Evolutionary conservation across 2,113 vertebrate species (phyloP), one percentile per base, ranked within the genome.

Genomic region (Pitta sordida): DNA sequence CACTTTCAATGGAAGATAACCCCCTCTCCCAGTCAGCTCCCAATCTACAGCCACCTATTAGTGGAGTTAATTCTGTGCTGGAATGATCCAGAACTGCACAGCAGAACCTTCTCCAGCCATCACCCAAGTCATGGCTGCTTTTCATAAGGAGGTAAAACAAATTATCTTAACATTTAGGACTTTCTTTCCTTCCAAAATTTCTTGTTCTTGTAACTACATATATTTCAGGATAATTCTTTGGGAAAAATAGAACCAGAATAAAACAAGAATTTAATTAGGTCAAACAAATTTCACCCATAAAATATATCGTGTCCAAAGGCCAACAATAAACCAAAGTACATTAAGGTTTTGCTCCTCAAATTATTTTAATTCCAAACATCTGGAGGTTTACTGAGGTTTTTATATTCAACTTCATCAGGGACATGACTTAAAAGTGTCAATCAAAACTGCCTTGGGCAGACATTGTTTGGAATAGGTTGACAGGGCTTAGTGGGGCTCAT

Each of bases 1-100:
- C 94, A 93, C 56, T 93, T 95, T 95, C 91, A 62, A 44, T 71
- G 86, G 91, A 86, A 93, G 86, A 93, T 58, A 89, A 63, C 76
- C 84, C 65, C 44, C 75, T 41, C 69, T 59, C 88, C 87, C 88
- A 91, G 80, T 22, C 80, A 64, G 94, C 84, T 11, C 84, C 76
- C 88, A 39, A 68, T 85, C 94, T 91, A 51, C 80, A 82, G 37
- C 19, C 51, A 37, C 81, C 93, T 88, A 86, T 65, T 79, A 86
- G 81, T 2, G 39, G 60, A 89, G 91, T 37, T 89, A 82, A 95
- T 95, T 93, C 88, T 46, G 36, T 30, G 39, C 22, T 56, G 77
- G 88, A 93, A 89, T 89, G 88, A 93, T 73, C 85, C 94, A 91
- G 80, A 91, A 55, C 65, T 44, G 67, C 55, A 23, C 2, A 81